Evolutionary conservation across 2,888 invertebrate genomes (phyloP).

Genomic region (Drosophila kuntzei): DNA sequence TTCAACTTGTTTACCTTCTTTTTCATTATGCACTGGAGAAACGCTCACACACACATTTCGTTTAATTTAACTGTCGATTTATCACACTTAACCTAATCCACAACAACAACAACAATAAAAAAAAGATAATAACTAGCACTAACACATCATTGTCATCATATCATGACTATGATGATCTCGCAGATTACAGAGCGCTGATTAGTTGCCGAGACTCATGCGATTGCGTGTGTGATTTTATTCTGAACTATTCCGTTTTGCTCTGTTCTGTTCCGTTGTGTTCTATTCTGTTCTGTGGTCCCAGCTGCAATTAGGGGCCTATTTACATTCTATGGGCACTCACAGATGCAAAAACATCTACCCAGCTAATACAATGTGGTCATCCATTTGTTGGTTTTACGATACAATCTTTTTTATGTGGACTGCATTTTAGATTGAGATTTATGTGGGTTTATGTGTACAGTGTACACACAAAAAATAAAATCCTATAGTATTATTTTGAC

Average conservation of each 20-base stretch:
- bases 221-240: conserved; percentile 62
- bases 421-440: conserved; percentile 75
- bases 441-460: conserved; percentile 46
- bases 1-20: conserved; percentile 14
- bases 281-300: conserved; percentile 23
- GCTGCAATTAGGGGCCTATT: conserved; percentile 58
- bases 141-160: conserved; percentile 48
- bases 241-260: conserved; percentile 22
- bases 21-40: conserved; percentile 6
- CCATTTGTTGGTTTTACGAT: conserved; percentile 42
- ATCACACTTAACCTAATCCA: conserved; percentile 71
- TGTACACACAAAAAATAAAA: conserved; percentile 14
- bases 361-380: conserved; percentile 43
- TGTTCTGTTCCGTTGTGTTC: conserved; percentile 8
- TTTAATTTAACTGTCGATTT: conserved; percentile 77
- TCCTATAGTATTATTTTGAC: neutral
- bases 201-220: conserved; percentile 59
- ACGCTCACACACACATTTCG: conserved; percentile 46
- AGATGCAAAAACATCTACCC: conserved; percentile 34
- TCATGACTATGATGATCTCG: conserved; percentile 33
- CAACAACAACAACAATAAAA: conserved; percentile 19
- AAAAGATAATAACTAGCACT: conserved; percentile 19
- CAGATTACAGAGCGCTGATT: conserved; percentile 65
- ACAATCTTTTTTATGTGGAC: conserved; percentile 37
- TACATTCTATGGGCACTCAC: conserved; percentile 36